Base-by-base conservation (phyloP, 1,140 invertebrate genomes). In the Papilio aristodemus region DNA sequence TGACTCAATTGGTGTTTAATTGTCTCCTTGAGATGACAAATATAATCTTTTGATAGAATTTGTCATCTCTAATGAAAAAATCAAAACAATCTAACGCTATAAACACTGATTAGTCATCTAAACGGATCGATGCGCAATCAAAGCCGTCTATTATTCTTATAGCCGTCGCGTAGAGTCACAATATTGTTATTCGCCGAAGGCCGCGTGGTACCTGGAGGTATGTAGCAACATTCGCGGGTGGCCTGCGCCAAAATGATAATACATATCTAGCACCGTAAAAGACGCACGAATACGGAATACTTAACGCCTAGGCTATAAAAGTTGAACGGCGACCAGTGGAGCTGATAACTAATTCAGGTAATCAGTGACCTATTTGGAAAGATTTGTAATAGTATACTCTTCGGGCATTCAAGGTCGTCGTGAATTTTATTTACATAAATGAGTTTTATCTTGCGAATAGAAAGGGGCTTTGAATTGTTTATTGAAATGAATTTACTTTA, bases 171-270 rank as follows among this genome's bases (percentile, higher is more conserved):
- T 69, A 71, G 71, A 73, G 71, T 38, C 72, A 70, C 71, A 78
- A 71, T 72, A 87, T 90, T 87, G 73, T 75, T 86, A 88, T 90
- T 87, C 87, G 72, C 75, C 38, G 66, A 77, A 75, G 71, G 70
- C 66, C 69, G 22, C 54, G 32, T n/a, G n/a, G 75, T 77, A 79
- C 68, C 74, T 72, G 71, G 74, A 73, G 71, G 79, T 80, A 81
- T 78, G 78, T 75, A 74, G 73, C 74, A 75, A 74, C 64, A 70
- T 25, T 50, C 75, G 74, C 79, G 86, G 84, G 86, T 88, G 87
- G 85, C 69, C 82, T 74, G 60, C 66, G 72, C 68, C 71, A 71
- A 72, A 70, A 64, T 70, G 66, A 74, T 71, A 50, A 71, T 76
- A 81, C 73, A 72, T 73, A 71, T 74, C 69, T 74, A 82, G 81